phyloP scores from a whole-genome alignment of 2,113 vertebrate species.

The Boleophthalmus pectinirostris region DNA sequence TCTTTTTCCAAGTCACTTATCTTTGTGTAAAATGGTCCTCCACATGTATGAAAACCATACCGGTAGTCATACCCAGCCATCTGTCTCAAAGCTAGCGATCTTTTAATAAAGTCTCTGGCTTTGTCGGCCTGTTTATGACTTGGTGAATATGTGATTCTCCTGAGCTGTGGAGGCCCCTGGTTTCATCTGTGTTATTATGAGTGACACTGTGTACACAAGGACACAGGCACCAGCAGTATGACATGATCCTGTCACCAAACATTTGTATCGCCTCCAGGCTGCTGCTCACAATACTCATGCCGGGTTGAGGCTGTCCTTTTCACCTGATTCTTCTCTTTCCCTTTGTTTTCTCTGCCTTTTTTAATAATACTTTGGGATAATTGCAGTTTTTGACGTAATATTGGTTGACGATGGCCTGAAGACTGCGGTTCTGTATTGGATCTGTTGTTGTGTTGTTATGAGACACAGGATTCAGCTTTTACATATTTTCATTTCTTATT shows the following conservation, averaged over 20 bases:
- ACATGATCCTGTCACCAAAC: slow-evolving; percentile 7
- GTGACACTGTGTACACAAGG: slow-evolving; percentile 35
- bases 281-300: slow-evolving; percentile 18
- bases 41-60: slow-evolving; percentile 31
- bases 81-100: slow-evolving; percentile 32
- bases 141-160: slow-evolving; percentile 19
- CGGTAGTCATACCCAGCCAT: slow-evolving; percentile 41
- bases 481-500: no score
- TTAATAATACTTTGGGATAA: not conserved
- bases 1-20: not conserved
- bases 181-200: slow-evolving; percentile 40
- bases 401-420: not conserved
- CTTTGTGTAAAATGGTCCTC: slow-evolving; percentile 32
- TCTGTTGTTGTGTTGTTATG: not conserved
- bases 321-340: not conserved
- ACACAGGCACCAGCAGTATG: slow-evolving; percentile 17
- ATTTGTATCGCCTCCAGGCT: slow-evolving; percentile 18
- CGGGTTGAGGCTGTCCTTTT: not conserved
- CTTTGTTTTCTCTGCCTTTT: not conserved
- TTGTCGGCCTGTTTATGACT: slow-evolving; percentile 17
- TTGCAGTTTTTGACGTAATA: not conserved
- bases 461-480: not conserved
- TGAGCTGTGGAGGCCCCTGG: slow-evolving; percentile 25
- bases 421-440: no score
- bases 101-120: slow-evolving; percentile 40